These are phyloP conservation scores for Mechanitis mazaeus DNA, from an alignment of 2,888 invertebrate species.

Conservation along the genomic window DNA sequence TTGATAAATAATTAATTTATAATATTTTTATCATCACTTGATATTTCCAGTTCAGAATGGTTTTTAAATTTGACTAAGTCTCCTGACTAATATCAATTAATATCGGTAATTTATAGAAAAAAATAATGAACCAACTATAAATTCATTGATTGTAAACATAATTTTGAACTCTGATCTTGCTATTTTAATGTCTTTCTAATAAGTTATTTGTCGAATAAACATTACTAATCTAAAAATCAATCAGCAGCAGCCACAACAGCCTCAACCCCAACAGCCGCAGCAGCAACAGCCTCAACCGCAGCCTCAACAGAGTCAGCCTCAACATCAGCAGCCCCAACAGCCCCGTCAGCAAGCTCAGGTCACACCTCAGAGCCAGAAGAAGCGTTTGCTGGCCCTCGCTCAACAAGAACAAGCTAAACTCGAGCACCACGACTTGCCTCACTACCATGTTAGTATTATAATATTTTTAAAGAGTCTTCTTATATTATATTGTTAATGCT, in stretches of 20 bases:
- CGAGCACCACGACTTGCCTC: slow-evolving; percentile 65
- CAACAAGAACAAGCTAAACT: slow-evolving; percentile 76
- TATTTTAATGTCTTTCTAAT: neutral
- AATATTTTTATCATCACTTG: no score
- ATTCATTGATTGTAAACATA: no score
- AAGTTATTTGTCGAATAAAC: neutral
- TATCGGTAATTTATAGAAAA: no score
- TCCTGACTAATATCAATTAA: no score
- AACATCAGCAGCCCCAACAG: slow-evolving; percentile 32
- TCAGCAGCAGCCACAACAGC: slow-evolving; percentile 19
- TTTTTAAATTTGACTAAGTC: no score
- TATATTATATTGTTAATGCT: no score
- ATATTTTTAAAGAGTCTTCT: no score
- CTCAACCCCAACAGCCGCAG: slow-evolving; percentile 26
- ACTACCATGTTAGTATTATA: slow-evolving; percentile 44
- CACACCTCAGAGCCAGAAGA: slow-evolving; percentile 90
- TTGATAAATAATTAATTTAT: no score
- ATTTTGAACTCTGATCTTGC: no score
- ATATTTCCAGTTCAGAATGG: no score
- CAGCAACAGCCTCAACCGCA: slow-evolving; percentile 33
- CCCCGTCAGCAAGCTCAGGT: slow-evolving; percentile 37
- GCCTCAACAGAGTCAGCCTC: slow-evolving; percentile 33
- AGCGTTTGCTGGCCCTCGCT: slow-evolving; percentile 90
- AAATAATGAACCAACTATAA: no score
- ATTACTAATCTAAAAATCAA: slow-evolving; percentile 24